A percentile compares a stretch with the other conserved stretches of the same genome.
Evolutionary conservation across 2,113 vertebrate species (phyloP).

Genomic region (Tetrao urogallus): DNA sequence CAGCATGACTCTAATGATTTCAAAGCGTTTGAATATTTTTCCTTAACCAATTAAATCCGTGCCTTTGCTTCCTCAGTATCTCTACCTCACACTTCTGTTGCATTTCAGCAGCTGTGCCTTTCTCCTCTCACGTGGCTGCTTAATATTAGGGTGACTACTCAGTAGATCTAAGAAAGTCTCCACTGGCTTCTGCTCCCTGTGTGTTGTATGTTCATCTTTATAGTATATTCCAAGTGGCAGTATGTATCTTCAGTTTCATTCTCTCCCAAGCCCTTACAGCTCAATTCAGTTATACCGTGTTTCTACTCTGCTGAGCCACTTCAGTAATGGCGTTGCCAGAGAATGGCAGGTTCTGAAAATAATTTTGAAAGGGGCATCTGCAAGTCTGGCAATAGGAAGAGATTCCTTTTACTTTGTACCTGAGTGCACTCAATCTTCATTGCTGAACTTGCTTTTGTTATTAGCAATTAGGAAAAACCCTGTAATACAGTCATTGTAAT

Average conservation of each 20-base stretch:
- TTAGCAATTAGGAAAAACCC: not conserved
- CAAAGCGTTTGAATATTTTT: not conserved
- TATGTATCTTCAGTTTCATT: not conserved
- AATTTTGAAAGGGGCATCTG: not conserved
- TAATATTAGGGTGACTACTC: not conserved
- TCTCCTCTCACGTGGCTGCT: not conserved
- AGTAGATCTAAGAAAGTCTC: not conserved
- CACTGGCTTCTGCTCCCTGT: fast-evolving
- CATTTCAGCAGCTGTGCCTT: not conserved
- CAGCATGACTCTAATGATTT: not conserved
- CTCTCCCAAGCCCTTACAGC: not conserved
- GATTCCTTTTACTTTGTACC: not conserved
- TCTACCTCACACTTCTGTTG: conserved; percentile 26
- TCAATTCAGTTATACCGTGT: not conserved
- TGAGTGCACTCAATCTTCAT: not conserved
- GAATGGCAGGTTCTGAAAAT: not conserved
- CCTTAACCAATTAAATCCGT: not conserved
- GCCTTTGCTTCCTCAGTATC: not conserved
- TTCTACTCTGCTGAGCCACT: not conserved
- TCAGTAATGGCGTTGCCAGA: not conserved
- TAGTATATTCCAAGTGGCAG: not conserved
- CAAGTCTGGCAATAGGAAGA: not conserved
- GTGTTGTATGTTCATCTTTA: not conserved
- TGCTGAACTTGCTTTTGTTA: not conserved
- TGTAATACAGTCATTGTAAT: not conserved